These are phyloP conservation scores for Sylvia atricapilla DNA, from an alignment of 2,113 vertebrate genomes.

Conservation along the genomic window DNA sequence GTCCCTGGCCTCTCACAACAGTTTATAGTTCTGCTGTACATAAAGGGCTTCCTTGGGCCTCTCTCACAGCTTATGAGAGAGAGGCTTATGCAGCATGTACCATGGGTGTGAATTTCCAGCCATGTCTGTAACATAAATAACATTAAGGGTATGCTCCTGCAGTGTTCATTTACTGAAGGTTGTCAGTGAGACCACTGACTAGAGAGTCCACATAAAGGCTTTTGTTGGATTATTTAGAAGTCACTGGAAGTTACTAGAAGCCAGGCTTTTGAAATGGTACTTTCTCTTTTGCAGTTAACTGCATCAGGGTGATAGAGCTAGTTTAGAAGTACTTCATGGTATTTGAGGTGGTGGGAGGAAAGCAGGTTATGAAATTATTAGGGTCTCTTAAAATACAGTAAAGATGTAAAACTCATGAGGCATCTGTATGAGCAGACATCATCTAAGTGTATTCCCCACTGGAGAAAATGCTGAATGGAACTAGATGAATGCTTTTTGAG, in stretches of 20 bases:
- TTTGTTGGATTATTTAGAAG: background rate
- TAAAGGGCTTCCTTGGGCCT: background rate
- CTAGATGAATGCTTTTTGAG: background rate
- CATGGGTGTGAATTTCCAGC: background rate
- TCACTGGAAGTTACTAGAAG: background rate
- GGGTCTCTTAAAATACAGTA: background rate
- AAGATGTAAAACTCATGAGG: background rate
- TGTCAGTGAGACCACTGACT: background rate
- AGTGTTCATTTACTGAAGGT: background rate
- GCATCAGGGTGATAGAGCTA: background rate
- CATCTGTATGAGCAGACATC: background rate
- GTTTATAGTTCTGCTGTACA: background rate
- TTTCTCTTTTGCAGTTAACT: background rate
- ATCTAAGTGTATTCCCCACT: background rate
- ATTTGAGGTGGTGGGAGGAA: background rate
- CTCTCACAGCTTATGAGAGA: background rate
- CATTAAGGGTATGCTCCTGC: background rate
- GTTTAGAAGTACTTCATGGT: background rate
- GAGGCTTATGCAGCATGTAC: background rate
- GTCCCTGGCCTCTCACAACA: background rate
- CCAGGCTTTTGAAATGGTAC: background rate
- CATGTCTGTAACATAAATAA: background rate
- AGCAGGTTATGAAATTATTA: background rate
- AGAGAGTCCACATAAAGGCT: background rate
- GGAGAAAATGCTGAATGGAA: background rate